Evolutionary conservation across 92 coral and sea anemone genomes (phyloP).

Genomic region (Anthopleura xanthogrammica): DNA sequence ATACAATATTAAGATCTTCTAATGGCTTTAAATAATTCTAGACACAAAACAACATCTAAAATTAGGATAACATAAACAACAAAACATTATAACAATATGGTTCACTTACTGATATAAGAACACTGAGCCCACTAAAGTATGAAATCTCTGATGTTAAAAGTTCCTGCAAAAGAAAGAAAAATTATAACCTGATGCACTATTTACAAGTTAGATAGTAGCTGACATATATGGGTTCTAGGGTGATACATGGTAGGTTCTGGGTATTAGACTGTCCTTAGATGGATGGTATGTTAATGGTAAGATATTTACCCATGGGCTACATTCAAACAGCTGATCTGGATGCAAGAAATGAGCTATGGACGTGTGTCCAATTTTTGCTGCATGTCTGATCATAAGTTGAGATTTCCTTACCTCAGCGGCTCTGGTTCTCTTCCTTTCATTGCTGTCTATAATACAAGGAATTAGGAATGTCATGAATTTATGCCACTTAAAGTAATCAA

Average conservation of each 20-base stretch:
- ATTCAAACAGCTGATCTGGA: too few species aligned
- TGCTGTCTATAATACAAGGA: conserved; percentile 53
- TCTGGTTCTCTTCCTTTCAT: conserved; percentile 79
- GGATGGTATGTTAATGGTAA: too few species aligned
- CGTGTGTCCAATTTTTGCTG: too few species aligned
- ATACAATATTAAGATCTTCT: conserved; percentile 72
- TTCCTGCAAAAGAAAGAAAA: conserved; percentile 53
- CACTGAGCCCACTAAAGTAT: conserved; percentile 83
- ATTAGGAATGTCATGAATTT: too few species aligned
- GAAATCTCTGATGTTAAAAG: conserved; percentile 93
- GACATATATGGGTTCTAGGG: too few species aligned
- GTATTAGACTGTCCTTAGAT: too few species aligned
- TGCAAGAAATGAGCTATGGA: too few species aligned
- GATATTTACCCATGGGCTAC: too few species aligned
- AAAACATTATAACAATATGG: neutral
- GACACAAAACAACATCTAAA: neutral
- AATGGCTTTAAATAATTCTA: conserved; percentile 86
- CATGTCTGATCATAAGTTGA: too few species aligned
- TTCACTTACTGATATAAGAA: conserved; percentile 73
- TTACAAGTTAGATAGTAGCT: neutral
- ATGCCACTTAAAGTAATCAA: too few species aligned
- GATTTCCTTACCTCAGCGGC: conserved; percentile 79
- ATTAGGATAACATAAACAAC: neutral
- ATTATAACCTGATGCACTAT: neutral
- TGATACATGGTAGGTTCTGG: too few species aligned